phyloP scores from a whole-genome alignment of 2,113 vertebrate species.

The Mesoclemmys tuberculata region DNA sequence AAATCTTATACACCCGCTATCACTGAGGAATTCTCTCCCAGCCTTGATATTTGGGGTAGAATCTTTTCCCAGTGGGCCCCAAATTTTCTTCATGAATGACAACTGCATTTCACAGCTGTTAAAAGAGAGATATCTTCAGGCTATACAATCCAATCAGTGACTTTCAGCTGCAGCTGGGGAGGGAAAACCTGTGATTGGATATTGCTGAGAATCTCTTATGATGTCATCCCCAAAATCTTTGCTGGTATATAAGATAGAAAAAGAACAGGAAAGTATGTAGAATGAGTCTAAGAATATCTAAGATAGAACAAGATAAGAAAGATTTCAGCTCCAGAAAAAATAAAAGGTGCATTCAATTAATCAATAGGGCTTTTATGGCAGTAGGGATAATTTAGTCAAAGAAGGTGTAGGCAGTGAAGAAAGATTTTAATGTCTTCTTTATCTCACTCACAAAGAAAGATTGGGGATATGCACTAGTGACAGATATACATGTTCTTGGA shows the following conservation, averaged over 20 bases:
- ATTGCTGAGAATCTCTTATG: not conserved
- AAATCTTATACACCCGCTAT: not conserved
- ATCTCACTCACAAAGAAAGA: not conserved
- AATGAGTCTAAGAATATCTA: not conserved
- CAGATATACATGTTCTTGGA: not conserved
- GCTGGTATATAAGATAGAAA: slow-evolving; percentile 13
- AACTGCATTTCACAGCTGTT: slow-evolving; percentile 41
- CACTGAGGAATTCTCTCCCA: not conserved
- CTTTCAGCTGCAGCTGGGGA: not conserved
- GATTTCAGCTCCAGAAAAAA: slow-evolving; percentile 26
- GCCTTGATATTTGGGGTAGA: not conserved
- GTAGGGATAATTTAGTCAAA: slow-evolving; percentile 57
- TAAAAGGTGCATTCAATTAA: slow-evolving; percentile 57
- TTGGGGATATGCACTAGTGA: not conserved
- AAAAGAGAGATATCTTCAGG: not conserved
- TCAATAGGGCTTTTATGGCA: slow-evolving; percentile 53
- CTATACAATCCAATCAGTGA: not conserved
- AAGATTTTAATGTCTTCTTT: slow-evolving; percentile 46
- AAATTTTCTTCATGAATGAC: slow-evolving; percentile 49
- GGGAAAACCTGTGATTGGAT: not conserved
- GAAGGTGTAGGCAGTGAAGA: slow-evolving; percentile 27
- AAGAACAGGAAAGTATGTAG: slow-evolving; percentile 28
- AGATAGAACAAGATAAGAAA: not conserved
- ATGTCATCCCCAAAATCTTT: slow-evolving; percentile 13
- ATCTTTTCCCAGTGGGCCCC: not conserved